Percentiles rank a stretch among this genome's conserved stretches.
Evolutionary conservation across 2,113 vertebrate genomes (phyloP).

Genomic region (Sander lucioperca): DNA sequence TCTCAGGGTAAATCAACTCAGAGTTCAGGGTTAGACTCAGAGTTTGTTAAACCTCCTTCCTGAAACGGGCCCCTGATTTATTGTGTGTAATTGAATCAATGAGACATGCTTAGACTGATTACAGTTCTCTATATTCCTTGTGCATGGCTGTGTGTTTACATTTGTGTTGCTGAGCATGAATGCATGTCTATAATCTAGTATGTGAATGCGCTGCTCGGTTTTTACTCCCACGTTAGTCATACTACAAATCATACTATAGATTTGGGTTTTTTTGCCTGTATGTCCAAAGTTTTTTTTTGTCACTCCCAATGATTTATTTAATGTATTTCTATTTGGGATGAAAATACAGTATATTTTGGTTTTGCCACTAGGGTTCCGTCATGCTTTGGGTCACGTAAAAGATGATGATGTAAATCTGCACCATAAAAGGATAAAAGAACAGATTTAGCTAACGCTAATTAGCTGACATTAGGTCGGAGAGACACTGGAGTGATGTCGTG

Average conservation of each 20-base stretch:
- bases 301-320: no score
- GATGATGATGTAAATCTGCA: background rate
- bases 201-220: background rate
- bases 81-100: slow-evolving; percentile 44
- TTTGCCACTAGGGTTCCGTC: background rate
- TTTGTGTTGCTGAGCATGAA: background rate
- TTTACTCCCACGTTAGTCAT: no score
- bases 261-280: no score
- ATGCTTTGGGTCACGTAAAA: background rate
- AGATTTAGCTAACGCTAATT: no score
- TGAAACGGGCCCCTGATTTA: background rate
- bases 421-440: background rate
- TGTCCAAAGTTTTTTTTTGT: no score
- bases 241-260: no score
- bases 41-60: no score
- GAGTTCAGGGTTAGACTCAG: no score
- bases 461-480: no score
- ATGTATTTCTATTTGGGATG: no score
- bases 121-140: background rate
- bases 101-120: slow-evolving; percentile 23
- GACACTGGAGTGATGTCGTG: background rate
- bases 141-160: background rate
- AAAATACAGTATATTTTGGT: background rate
- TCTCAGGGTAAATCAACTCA: no score
- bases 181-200: background rate